Percentiles rank a stretch among this genome's conserved stretches.
These are phyloP conservation scores for Solen grandis DNA, from an alignment of 1,140 invertebrate species.

Conservation along the genomic window DNA sequence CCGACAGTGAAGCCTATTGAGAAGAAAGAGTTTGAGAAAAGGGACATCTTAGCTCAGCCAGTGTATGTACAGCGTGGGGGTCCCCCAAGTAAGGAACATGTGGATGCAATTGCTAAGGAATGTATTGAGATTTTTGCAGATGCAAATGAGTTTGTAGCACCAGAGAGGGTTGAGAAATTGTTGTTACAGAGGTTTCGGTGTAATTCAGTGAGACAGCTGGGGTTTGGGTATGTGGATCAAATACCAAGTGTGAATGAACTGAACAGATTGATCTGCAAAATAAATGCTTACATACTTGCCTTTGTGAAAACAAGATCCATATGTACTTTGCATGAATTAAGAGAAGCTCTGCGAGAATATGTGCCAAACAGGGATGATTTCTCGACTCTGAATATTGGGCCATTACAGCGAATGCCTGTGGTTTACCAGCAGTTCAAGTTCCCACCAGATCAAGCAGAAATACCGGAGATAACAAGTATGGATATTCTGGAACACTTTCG, in stretches of 20 bases:
- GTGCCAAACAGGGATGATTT: conserved; percentile 68
- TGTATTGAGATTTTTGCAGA: conserved; percentile 73
- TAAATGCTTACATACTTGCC: conserved; percentile 75
- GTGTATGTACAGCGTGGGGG: conserved; percentile 34
- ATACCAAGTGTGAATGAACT: conserved; percentile 66
- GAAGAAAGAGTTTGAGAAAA: conserved; percentile 53
- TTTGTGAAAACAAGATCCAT: conserved; percentile 72
- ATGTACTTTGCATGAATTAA: conserved; percentile 75
- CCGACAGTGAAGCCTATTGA: conserved; percentile 47
- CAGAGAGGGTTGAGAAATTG: conserved; percentile 65
- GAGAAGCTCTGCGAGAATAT: conserved; percentile 67
- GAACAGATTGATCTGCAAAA: conserved; percentile 64
- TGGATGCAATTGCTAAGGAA: conserved; percentile 65
- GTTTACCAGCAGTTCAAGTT: conserved; percentile 77
- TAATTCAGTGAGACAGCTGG: conserved; percentile 47
- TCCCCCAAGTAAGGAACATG: conserved; percentile 51
- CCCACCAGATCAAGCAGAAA: conserved; percentile 68
- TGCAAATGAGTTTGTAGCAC: conserved; percentile 68
- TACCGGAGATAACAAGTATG: conserved; percentile 72
- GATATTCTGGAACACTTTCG: conserved; percentile 75
- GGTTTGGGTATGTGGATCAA: conserved; percentile 58
- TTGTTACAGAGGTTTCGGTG: conserved; percentile 63
- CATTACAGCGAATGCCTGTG: conserved; percentile 72
- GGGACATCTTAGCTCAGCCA: conserved; percentile 60
- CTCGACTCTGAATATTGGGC: conserved; percentile 72